These are phyloP conservation scores for Lethrus apterus DNA, from an alignment of 1,140 invertebrate species.

Conservation along the genomic window DNA sequence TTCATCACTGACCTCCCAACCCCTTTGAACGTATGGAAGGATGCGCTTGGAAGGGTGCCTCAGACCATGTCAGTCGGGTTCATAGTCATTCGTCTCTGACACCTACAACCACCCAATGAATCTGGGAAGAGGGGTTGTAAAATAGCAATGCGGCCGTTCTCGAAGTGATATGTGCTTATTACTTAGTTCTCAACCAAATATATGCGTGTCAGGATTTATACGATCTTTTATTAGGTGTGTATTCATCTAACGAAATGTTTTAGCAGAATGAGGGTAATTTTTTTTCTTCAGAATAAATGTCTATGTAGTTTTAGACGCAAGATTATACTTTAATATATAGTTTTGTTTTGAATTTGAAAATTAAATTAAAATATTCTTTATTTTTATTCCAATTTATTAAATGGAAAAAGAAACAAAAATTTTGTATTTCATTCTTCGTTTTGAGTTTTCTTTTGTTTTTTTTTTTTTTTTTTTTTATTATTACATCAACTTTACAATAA, in stretches of 20 bases:
- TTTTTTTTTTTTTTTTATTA: too few relatives aligned
- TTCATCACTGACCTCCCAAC: slow-evolving; percentile 12
- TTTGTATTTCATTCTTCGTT: too few relatives aligned
- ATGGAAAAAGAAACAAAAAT: too few relatives aligned
- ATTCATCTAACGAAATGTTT: neutral
- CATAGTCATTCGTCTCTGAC: slow-evolving; percentile 22
- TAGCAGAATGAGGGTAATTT: neutral
- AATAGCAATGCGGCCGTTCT: slow-evolving; percentile 7
- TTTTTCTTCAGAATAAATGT: neutral
- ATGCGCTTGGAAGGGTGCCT: slow-evolving; percentile 11
- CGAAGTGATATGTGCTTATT: slow-evolving; percentile 7
- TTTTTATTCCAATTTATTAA: too few relatives aligned
- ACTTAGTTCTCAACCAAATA: neutral
- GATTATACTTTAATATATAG: too few relatives aligned
- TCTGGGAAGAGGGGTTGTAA: slow-evolving; percentile 3
- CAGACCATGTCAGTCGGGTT: slow-evolving; percentile 15
- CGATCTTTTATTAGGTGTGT: neutral
- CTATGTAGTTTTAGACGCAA: too few relatives aligned
- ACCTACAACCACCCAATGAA: slow-evolving; percentile 19
- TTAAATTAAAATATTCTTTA: too few relatives aligned
- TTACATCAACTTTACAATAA: too few relatives aligned
- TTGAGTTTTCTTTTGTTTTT: too few relatives aligned
- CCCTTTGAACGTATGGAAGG: slow-evolving; percentile 5
- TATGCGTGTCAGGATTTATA: neutral
- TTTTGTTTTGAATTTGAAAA: too few relatives aligned